Conservation (phyloP, 2,797 vertebrate genomes). For the Cirrhinus mrigala region DNA sequence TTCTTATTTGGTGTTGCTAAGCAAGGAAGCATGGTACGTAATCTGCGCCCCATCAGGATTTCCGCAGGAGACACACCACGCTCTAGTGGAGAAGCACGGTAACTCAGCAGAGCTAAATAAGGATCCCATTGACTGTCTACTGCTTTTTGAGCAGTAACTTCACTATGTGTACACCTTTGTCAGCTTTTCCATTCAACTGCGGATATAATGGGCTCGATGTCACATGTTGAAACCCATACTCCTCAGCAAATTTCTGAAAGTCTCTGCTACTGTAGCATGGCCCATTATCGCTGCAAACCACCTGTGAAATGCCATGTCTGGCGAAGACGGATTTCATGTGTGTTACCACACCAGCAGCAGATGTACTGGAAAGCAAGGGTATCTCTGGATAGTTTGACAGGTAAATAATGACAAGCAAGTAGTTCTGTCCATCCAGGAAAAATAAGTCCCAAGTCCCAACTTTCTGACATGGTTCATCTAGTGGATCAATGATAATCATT, state of each 20-base stretch:
- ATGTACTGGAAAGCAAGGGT: slow-evolving; percentile 2
- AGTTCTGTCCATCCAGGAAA: slow-evolving; percentile 20
- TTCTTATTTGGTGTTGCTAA: too few relatives aligned
- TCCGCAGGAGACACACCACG: slow-evolving; percentile 18
- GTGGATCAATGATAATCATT: slow-evolving; percentile 28
- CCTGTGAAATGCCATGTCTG: slow-evolving; percentile 14
- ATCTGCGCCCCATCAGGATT: slow-evolving; percentile 44
- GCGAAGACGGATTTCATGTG: slow-evolving; percentile 45
- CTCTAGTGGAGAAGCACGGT: neutral
- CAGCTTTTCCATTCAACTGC: neutral
- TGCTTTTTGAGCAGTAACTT: slow-evolving; percentile 1
- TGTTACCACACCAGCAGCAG: neutral
- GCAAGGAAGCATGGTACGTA: slow-evolving; percentile 31
- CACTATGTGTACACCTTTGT: neutral
- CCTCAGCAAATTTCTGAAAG: too few relatives aligned
- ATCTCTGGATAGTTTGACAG: slow-evolving; percentile 47
- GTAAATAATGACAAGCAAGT: slow-evolving; percentile 40
- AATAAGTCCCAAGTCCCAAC: slow-evolving; percentile 48
- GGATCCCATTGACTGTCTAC: neutral
- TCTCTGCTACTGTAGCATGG: too few relatives aligned
- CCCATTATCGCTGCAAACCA: too few relatives aligned
- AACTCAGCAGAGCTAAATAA: neutral
- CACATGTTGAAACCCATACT: neutral
- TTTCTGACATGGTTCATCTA: slow-evolving; percentile 44
- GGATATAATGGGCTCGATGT: neutral